Evolutionary conservation across 2,888 invertebrate species (phyloP), one percentile per base, ranked within the genome.

Genomic region (Strigamia transsilvanica): DNA sequence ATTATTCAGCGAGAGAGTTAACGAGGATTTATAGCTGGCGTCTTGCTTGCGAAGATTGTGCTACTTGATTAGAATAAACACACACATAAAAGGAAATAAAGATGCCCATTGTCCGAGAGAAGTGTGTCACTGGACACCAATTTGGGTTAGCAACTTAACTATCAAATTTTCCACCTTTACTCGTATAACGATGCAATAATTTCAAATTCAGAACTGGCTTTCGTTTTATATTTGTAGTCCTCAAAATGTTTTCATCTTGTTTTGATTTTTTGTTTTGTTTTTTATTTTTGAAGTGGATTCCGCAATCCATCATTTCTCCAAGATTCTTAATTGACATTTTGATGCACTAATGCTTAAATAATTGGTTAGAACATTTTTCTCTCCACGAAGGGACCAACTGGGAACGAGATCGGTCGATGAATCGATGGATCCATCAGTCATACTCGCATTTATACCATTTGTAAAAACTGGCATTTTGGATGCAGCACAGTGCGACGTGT

Each of bases 1-100:
- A 61, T 61, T 61, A 61, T 61, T 61, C 61, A 61, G 61, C 61
- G 61, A 61, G 61, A 61, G 61, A 61, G 61, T 61, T 61, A 61
- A 61, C 61, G 61, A 61, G 61, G 61, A 61, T 61, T 61, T 61
- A 61, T 61, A 61, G 61, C 61, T 12, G 18, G 61, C 9, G 61
- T 61, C 61, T 61, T 61, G 61, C 61, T 15, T 18, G 21, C 61
- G 61, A 61, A 61, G 61, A 61, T 61, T 61, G 61, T 61, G 10
- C 61, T 61, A 61, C 61, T 61, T 61, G 61, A 61, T 61, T 61
- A 61, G 61, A 61, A 61, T 61, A 61, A 61, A 61, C 61, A 61
- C 61, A 61, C 61, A 61, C 61, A 61, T 61, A 61, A 61, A 61
- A 61, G 61, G 61, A 61, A 61, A 61, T 61, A 61, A 61, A 61